Base-by-base conservation (phyloP, 2,888 invertebrate species). In the Heptascelio sp. region DNA sequence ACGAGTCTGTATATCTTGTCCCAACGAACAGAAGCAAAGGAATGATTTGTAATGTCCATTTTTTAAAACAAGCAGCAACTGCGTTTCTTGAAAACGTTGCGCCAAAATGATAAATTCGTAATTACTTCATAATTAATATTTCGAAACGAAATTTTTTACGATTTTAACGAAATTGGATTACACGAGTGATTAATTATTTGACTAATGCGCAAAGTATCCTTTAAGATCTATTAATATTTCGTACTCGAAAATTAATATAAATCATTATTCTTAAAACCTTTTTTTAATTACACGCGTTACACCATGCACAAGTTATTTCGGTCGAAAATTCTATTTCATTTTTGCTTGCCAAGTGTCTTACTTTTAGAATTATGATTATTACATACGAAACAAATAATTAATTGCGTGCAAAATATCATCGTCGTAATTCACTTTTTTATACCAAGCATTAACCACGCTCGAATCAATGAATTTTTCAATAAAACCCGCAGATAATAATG, bases 261-360 rank as follows among this genome's bases (percentile, higher is more conserved):
- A 81, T 81, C 76, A 81, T 81, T 67, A 72, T 71, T 72, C 55
- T 71, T 77, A 72, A 71, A 67, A 8, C 53, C 68, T 67, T 72
- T 76, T 81, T 81, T 77, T 76, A 81, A 77, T 77, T 81, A 59
- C 76, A 65, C 30, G 55, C 76, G 59, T 77, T 77, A 81, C 51
- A 60, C 49, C 43, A 40, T 53, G 59, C 17, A 37, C n/a, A 17
- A 71, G 81, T 81, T 81, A 81, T 76, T 81, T 67, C 59, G 60
- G 81, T 65, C 81, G 65, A 49, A 67, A 81, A 67, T 77, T 77
- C 67, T 72, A 67, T 72, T 76, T 81, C 76, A 81, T 81, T 81
- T 81, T 81, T 81, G 81, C 81, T 65, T 81, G 81, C 81, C 81
- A 81, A 81, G 71, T 81, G 76, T 77, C 81, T 71, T 67, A 49